Evolutionary conservation across 2,113 vertebrate genomes (phyloP), one percentile per base, ranked within the genome.

Genomic region (Trogon melanurus): DNA sequence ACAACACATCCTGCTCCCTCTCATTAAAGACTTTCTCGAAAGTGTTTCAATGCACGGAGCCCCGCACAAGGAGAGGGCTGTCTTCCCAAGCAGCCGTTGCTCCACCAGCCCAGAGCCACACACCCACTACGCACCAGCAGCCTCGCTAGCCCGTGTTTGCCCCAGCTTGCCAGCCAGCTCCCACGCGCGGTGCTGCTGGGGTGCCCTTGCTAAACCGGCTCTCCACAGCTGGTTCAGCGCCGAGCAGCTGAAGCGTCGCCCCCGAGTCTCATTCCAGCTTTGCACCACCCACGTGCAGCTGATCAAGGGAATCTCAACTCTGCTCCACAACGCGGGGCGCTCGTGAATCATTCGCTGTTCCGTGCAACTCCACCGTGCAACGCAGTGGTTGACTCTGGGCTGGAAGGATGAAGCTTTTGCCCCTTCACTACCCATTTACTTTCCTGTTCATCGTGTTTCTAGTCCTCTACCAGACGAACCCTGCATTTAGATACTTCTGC

Each of bases 401-500:
- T 72, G 79, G 21, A 56, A 83, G 67, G 58, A 96, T 96, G 96
- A 93, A 85, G 50, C 9, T 92, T 69, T 69, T 86, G 13, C 30
- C 85, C 26, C 47, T 96, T 57, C 62, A 75, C 30, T 95, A 95
- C 56, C 93, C 86, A 2, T 88, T 96, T 19, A 88, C 62, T 61
- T 88, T 67, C 7, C 50, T 96, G 29, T 45, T 96, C n/a, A 3
- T 93, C 1, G 5, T 12, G 1, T 76, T 96, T 61, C 64, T 96
- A 36, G 72, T 93, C 26, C 67, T 96, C 53, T 95, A 95, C 72
- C 89, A 92, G 67, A 21, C 91, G 86, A 88, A 92, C 30, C 58
- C 93, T 61, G 36, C 71, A 2, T 96, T 96, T 83, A 95, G 83
- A 57, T 93, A 76, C 64, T 94, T 86, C 67, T 96, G 91, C 91